Percentiles rank a stretch among this genome's conserved stretches.
Evolutionary conservation across 1,140 invertebrate species (phyloP).

Genomic region (Hyles euphorbiae): DNA sequence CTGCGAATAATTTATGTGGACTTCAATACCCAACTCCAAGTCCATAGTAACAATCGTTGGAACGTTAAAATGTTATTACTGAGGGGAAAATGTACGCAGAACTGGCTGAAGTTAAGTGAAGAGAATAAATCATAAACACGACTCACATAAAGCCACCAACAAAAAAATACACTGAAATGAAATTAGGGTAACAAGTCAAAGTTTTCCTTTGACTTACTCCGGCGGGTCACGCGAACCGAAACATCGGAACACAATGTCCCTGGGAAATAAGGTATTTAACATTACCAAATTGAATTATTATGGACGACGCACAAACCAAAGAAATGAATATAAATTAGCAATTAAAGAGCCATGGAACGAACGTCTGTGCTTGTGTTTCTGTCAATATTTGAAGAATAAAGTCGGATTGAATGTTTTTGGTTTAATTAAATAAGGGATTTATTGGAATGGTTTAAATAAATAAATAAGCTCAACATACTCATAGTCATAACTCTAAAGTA

Average conservation of each 20-base stretch:
- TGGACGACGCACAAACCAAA: slow-evolving; percentile 6
- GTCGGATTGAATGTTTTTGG: too few relatives aligned
- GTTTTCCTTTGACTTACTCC: slow-evolving; percentile 52
- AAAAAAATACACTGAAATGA: slow-evolving; percentile 51
- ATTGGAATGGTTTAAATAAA: too few relatives aligned
- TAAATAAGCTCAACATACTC: too few relatives aligned
- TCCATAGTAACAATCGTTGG: too few relatives aligned
- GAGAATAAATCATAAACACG: slow-evolving; percentile 46
- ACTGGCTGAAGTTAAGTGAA: not conserved
- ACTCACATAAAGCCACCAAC: slow-evolving; percentile 44
- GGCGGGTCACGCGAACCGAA: slow-evolving; percentile 49
- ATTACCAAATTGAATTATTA: slow-evolving; percentile 8
- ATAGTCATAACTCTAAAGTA: too few relatives aligned
- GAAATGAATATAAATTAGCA: slow-evolving; percentile 9
- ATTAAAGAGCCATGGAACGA: not conserved
- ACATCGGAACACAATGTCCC: slow-evolving; percentile 43
- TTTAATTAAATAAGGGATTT: too few relatives aligned
- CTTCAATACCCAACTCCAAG: too few relatives aligned
- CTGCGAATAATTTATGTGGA: too few relatives aligned
- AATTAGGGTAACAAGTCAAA: slow-evolving; percentile 61
- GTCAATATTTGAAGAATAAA: too few relatives aligned
- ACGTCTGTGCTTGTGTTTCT: not conserved
- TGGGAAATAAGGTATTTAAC: slow-evolving; percentile 40
- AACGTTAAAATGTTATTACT: too few relatives aligned
- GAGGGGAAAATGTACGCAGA: too few relatives aligned